phyloP scores from a whole-genome alignment of 2,888 invertebrate species.

The Cynaeus angustus region DNA sequence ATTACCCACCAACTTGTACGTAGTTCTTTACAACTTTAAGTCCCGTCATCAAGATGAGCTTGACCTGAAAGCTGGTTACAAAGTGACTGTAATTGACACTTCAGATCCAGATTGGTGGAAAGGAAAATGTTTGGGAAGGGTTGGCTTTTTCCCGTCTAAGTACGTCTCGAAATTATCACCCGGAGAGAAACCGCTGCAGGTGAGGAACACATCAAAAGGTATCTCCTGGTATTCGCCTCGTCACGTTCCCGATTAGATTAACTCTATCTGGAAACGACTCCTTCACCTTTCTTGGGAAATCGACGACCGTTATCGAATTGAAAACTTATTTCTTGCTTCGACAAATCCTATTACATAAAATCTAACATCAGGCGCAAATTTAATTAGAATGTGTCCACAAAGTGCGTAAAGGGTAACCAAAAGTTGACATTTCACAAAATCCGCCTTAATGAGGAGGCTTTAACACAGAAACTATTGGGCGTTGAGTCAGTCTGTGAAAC shows the following conservation, averaged over 20 bases:
- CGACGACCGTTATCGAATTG: constrained; percentile 31
- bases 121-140: constrained; percentile 92
- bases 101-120: constrained; percentile 98
- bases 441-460: too few species aligned
- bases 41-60: constrained; percentile 95
- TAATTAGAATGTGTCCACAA: constrained; percentile 1
- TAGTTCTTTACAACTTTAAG: constrained; percentile 95
- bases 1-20: constrained; percentile 93
- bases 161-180: constrained; percentile 93
- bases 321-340: constrained; percentile 22
- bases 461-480: too few species aligned
- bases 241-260: constrained; percentile 26
- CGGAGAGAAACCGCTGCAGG: constrained; percentile 93
- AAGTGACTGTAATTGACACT: constrained; percentile 94
- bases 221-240: constrained; percentile 16
- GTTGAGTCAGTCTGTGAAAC: too few species aligned
- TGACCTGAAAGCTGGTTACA: constrained; percentile 93
- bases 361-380: constrained; percentile 1
- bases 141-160: constrained; percentile 95
- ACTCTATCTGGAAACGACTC: constrained; percentile 17
- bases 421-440: too few species aligned
- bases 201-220: constrained; percentile 67
- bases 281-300: constrained; percentile 16
- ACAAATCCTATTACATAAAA: constrained; percentile 10
- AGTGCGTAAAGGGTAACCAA: background rate